phyloP scores from a whole-genome alignment of 2,888 invertebrate genomes.

The Ennomos fuscantarius region DNA sequence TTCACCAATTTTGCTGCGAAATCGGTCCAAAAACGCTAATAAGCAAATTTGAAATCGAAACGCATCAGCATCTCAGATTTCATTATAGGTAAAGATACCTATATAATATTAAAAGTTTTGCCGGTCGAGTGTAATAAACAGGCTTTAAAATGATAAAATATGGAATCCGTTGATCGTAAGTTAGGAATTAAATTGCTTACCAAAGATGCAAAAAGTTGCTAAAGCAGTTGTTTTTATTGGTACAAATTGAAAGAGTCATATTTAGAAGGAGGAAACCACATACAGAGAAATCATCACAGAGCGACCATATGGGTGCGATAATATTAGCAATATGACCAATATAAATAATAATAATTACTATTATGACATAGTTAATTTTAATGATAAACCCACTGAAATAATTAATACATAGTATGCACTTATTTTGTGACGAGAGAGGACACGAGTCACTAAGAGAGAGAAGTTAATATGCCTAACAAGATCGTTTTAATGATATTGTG shows the following conservation, averaged over 20 bases:
- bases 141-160: constrained; percentile 54
- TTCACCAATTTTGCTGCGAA: constrained; percentile 61
- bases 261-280: constrained; percentile 26
- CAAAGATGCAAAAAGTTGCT: constrained; percentile 41
- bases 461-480: no score
- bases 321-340: not conserved
- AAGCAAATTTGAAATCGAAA: constrained; percentile 56
- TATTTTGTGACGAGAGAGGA: no score
- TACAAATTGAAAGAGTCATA: constrained; percentile 27
- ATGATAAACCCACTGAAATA: not conserved
- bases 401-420: not conserved
- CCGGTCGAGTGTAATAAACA: constrained; percentile 54
- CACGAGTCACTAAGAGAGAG: no score
- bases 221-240: constrained; percentile 31
- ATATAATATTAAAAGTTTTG: constrained; percentile 53
- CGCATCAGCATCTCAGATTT: constrained; percentile 55
- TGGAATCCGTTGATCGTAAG: constrained; percentile 53
- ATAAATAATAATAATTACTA: no score
- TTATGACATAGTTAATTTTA: no score
- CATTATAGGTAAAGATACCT: constrained; percentile 50
- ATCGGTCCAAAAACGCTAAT: constrained; percentile 62
- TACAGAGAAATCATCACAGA: constrained; percentile 6
- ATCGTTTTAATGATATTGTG: not conserved
- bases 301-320: constrained; percentile 2
- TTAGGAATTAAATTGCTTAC: constrained; percentile 48